Conservation (phyloP, 2,888 invertebrate species). For the Diabrotica balteata region DNA sequence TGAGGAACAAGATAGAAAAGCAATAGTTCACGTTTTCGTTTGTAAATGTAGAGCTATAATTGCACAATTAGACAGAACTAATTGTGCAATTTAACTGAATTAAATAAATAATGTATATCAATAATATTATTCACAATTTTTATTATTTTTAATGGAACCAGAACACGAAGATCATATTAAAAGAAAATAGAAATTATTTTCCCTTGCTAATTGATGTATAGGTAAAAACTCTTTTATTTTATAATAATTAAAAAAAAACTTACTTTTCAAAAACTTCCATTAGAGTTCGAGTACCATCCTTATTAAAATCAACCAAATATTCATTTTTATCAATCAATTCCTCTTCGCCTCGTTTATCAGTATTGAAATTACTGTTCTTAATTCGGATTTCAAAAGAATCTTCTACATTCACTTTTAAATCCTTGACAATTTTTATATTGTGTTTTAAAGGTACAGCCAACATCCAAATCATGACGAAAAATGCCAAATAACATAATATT, state of each 20-base stretch:
- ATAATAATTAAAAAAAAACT: slow-evolving; percentile 32
- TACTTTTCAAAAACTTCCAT: slow-evolving; percentile 59
- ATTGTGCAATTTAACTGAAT: too few relatives aligned
- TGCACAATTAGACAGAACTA: too few relatives aligned
- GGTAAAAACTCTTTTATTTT: too few relatives aligned
- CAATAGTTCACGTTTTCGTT: too few relatives aligned
- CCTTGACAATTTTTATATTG: slow-evolving; percentile 45
- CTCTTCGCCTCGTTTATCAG: slow-evolving; percentile 60
- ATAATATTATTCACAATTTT: too few relatives aligned
- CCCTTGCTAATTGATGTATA: too few relatives aligned
- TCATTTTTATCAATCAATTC: slow-evolving; percentile 62
- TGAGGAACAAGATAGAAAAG: too few relatives aligned
- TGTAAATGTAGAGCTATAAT: too few relatives aligned
- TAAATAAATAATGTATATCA: too few relatives aligned
- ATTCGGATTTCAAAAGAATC: slow-evolving; percentile 56
- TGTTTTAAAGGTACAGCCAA: slow-evolving; percentile 61
- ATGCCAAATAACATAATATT: slow-evolving; percentile 64
- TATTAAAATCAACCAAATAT: slow-evolving; percentile 59
- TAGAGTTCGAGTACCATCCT: slow-evolving; percentile 54
- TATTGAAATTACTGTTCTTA: slow-evolving; percentile 64
- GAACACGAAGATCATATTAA: too few relatives aligned
- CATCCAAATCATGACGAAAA: slow-evolving; percentile 64
- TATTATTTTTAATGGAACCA: too few relatives aligned
- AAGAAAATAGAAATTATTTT: too few relatives aligned
- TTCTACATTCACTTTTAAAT: slow-evolving; percentile 45